phyloP scores from a whole-genome alignment of 2,113 vertebrate genomes.

The Stictonetta naevosa region DNA sequence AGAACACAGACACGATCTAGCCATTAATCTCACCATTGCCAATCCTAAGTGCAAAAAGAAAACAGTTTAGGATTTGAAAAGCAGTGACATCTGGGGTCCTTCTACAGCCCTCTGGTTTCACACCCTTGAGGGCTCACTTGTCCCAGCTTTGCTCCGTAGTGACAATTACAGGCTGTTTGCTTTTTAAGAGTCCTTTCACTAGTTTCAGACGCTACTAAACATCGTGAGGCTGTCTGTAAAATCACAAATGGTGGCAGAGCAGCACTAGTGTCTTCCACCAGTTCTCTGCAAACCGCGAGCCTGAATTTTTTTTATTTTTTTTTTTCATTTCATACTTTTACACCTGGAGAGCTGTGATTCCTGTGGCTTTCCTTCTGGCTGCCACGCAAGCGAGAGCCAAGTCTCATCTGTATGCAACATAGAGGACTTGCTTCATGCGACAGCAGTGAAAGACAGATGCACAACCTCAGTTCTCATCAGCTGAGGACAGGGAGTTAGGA shows the following conservation, averaged over 20 bases:
- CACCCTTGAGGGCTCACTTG: neutral
- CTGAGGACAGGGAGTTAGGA: neutral
- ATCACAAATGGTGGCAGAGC: neutral
- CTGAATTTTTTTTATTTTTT: neutral
- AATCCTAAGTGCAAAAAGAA: neutral
- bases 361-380: neutral
- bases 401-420: neutral
- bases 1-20: neutral
- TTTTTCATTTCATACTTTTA: neutral
- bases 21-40: neutral
- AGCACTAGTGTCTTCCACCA: neutral
- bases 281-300: neutral
- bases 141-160: neutral
- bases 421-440: neutral
- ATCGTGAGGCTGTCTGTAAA: neutral
- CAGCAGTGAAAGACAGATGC: neutral
- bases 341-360: neutral
- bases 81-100: neutral
- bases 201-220: neutral
- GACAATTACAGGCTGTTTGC: accelerated
- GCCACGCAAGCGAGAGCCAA: accelerated
- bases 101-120: neutral
- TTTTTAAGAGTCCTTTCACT: neutral
- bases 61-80: neutral
- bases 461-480: neutral